Evolutionary conservation across 2,888 invertebrate species (phyloP).

Genomic region (Andrena praecox): DNA sequence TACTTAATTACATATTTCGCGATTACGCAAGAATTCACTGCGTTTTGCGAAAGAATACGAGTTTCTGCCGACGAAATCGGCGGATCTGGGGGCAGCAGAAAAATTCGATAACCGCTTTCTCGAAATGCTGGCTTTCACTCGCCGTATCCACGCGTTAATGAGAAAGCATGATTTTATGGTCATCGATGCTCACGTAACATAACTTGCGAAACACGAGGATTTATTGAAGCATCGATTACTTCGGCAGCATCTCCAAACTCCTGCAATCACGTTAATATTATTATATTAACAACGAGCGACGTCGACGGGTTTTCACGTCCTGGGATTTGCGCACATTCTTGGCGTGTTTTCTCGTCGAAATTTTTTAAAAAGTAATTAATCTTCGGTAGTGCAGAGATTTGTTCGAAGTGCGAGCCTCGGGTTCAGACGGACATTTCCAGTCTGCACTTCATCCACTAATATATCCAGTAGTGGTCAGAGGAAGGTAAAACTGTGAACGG

Average conservation of each 20-base stretch:
- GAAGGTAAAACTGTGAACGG: too few relatives aligned
- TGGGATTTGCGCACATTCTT: too few relatives aligned
- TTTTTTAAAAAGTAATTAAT: too few relatives aligned
- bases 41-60: conserved; percentile 7
- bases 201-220: not conserved
- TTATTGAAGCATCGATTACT: not conserved
- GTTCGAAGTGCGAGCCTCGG: too few relatives aligned
- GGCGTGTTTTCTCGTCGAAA: too few relatives aligned
- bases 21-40: conserved; percentile 31
- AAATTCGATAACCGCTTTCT: conserved; percentile 39
- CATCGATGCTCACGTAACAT: conserved; percentile 21
- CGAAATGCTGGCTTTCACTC: conserved; percentile 45
- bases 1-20: conserved; percentile 39
- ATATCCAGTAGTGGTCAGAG: too few relatives aligned
- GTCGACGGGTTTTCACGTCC: too few relatives aligned
- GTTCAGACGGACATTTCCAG: too few relatives aligned
- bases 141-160: not conserved
- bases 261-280: too few relatives aligned
- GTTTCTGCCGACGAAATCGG: not conserved
- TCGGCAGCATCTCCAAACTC: not conserved
- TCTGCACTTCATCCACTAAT: too few relatives aligned
- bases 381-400: too few relatives aligned
- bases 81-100: not conserved
- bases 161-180: conserved; percentile 28
- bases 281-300: too few relatives aligned